Evolutionary conservation across 2,113 vertebrate species (phyloP), one percentile per base, ranked within the genome.

Genomic region (Hoplias malabaricus): DNA sequence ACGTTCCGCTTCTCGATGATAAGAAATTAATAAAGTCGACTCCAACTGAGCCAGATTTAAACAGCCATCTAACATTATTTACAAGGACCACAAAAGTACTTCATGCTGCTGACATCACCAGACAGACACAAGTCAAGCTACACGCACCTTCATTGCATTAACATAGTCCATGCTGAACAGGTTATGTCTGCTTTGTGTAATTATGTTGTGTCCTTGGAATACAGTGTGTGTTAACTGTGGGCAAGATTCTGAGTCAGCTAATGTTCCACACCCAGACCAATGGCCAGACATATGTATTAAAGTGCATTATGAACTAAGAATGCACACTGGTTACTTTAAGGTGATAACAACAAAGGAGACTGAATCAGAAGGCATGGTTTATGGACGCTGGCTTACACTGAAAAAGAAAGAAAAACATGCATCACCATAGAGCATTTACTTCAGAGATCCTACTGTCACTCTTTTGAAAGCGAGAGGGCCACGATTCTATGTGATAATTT

Each of bases 111-210:
- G 61, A 63, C 40, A 23, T 70, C 76, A 70, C 67, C 68, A 53
- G 76, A 48, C 76, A 70, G 76, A 78, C 67, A 63, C 29, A 23
- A 68, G 75, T 62, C 66, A 70, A 42, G 56, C 67, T 62, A 61
- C 53, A 56, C 6, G 57, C 38, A 23, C 73, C 29, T 69, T 77
- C 66, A 69, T 48, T 69, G 38, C 38, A 46, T 77, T 69, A 69
- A 54, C 36, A 63, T 31, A 56, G 54, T 69, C 74, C 12, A n/a
- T 40, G 31, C 62, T 75, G 3, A 71, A 79, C 77, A 42, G 66
- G 57, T 78, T 61, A 54, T 54, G 48, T 78, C 57, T 65, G 36
- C 46, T 63, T 63, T 70, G 75, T 40, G 36, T 78, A 82, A 78
- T 78, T 73, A 75, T 40, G 70, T 34, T 73, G 43, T 48, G 23